Percentiles rank a stretch among this genome's conserved stretches.
Evolutionary conservation across 2,797 vertebrate genomes (phyloP).

Genomic region (Helicolenus hilgendorfi): DNA sequence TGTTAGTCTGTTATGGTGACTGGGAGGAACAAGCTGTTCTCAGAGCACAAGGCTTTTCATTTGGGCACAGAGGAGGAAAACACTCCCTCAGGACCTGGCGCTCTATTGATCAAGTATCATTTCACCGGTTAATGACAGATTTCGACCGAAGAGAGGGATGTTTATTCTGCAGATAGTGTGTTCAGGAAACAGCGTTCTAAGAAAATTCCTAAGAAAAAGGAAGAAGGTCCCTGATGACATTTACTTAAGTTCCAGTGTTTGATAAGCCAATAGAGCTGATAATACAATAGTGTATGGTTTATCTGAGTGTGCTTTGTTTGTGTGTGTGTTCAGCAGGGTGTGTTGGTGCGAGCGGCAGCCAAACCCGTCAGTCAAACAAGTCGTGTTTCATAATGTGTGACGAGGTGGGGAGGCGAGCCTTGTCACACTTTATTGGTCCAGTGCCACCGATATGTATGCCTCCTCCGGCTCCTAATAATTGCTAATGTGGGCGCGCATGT

Average conservation of each 20-base stretch:
- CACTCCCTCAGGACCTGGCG: not conserved
- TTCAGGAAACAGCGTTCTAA: not conserved
- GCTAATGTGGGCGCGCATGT: not conserved
- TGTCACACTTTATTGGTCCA: not conserved
- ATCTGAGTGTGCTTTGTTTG: not conserved
- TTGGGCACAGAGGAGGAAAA: not conserved
- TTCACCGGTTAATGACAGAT: not conserved
- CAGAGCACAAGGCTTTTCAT: conserved; percentile 19
- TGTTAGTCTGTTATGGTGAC: conserved; percentile 7
- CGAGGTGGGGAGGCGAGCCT: not conserved
- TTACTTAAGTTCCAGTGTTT: conserved; percentile 10
- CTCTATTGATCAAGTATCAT: not conserved
- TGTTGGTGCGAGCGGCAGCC: not conserved
- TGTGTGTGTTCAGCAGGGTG: conserved; percentile 41
- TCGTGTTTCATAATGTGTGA: not conserved
- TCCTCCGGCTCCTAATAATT: not conserved
- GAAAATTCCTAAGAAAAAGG: not conserved
- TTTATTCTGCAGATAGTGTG: not conserved
- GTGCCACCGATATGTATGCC: not conserved
- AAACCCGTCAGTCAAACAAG: conserved; percentile 19
- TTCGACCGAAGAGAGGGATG: not conserved
- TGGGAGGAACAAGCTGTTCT: conserved; percentile 43
- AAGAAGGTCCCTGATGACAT: not conserved
- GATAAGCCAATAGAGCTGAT: not conserved
- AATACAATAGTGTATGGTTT: not conserved